Base-by-base conservation (phyloP, 2,888 invertebrate genomes). In the Acleris literana region DNA sequence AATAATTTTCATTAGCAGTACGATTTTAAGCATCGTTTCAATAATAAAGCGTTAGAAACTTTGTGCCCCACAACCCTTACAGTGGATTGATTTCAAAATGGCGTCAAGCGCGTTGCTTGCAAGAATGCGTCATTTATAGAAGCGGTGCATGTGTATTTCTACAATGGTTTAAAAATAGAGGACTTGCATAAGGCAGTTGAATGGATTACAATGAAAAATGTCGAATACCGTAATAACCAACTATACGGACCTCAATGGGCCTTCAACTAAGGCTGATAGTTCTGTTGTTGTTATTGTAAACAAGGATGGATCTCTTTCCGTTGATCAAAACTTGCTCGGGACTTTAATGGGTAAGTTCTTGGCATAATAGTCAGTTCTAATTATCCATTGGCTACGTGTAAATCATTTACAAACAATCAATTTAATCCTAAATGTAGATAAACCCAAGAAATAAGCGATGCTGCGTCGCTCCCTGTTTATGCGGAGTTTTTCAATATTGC, bases 201-300 rank as follows among this genome's bases (percentile, higher is more conserved):
- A 82, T 77, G 75, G 80, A 79, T 78, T 82, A 75, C 80, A 74
- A 80, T 81, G 78, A 81, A 92, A 86, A 85, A 93, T 93, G 93
- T 93, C 93, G 73, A 93, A 93, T 78, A 93, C 93, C 71, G 91
- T 93, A 72, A 93, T 93, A 73, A 93, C 93, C 68, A 93, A 93
- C 74, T 93, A 93, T 78, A 92, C 92, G 74, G 93, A 93, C 81
- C 83, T 92, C 18, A 93, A 93, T 76, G 93, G 93, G 72, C 92
- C 92, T 70, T 90, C 92, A 16, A 85, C 91, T 54, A 92, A 93
- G 81, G 91, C 93, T 75, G 95, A 95, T 87, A 95, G 95, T 82
- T 95, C 96, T 80, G 94, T 97, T 83, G 95, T 97, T 78, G 95
- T 97, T 85, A 95, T 97, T 84, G 96, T 97, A 83, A 96, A 96